These are phyloP conservation scores for Hydrotaea diabolus DNA, from an alignment of 2,888 invertebrate genomes.

Conservation along the genomic window DNA sequence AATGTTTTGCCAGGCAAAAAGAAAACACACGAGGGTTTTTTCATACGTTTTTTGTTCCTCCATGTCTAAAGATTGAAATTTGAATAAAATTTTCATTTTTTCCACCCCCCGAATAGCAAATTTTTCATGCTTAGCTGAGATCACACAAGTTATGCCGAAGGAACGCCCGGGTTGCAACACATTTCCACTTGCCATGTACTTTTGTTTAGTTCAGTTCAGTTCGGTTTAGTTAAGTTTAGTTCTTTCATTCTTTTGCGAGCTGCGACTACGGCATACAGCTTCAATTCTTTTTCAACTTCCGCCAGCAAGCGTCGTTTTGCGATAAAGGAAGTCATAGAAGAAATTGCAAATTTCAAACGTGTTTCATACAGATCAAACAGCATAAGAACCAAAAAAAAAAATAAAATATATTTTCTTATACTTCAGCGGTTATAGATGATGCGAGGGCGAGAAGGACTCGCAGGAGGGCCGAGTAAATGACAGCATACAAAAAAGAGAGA, in stretches of 20 bases:
- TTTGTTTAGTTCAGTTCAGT: slow-evolving; percentile 23
- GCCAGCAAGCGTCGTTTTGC: slow-evolving; percentile 46
- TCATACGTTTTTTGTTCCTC: not conserved
- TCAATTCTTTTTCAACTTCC: slow-evolving; percentile 46
- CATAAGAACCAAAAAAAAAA: slow-evolving; percentile 12
- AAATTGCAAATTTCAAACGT: slow-evolving; percentile 46
- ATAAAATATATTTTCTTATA: not conserved
- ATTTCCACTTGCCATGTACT: not conserved
- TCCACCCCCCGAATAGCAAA: too few species aligned
- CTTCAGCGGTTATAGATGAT: too few species aligned
- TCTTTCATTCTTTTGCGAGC: slow-evolving; percentile 40
- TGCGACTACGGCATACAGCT: too few species aligned
- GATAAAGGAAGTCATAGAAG: slow-evolving; percentile 60
- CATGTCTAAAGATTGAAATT: slow-evolving; percentile 53
- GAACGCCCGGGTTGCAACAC: too few species aligned
- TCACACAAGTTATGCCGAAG: too few species aligned
- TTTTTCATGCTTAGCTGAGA: not conserved
- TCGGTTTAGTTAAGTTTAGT: not conserved
- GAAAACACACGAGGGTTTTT: not conserved
- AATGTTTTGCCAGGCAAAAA: not conserved
- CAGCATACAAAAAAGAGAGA: not conserved
- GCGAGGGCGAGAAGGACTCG: too few species aligned
- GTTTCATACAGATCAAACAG: too few species aligned
- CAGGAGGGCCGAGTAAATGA: not conserved
- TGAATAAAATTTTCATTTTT: slow-evolving; percentile 52